Base-by-base conservation (phyloP, 2,113 vertebrate genomes). In the Ivindomyrus marchei region DNA sequence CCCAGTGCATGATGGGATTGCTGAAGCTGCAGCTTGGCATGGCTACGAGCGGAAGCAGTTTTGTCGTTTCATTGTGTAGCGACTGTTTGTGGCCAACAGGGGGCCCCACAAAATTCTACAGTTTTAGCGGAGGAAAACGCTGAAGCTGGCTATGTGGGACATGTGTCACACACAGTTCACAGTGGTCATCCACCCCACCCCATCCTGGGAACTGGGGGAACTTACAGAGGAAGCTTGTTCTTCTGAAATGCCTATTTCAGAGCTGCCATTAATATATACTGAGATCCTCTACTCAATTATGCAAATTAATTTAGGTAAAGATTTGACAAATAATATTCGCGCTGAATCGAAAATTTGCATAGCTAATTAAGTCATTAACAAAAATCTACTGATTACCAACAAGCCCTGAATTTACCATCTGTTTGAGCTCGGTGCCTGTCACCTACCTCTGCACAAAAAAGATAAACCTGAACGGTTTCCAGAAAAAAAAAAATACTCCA, bases 361-460 rank as follows among this genome's bases (percentile, higher is more conserved):
- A 97, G 96, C 96, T 98, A 98, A 98, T 99, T 98, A 97, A 98
- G 97, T 97, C 97, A 99, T 99, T 99, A 99, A 97, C 96, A 97
- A 97, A 91, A 97, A 98, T 96, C 96, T 97, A 96, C 96, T 97
- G 97, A 98, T 98, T 99, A 97, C 97, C 97, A 99, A 97, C 97
- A 97, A 97, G 97, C 95, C 97, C 96, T 95, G 96, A 97, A 97
- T 97, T 97, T 96, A 93, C 98, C 98, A 98, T 99, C 98, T 99
- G 98, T 97, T 98, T 96, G 96, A 96, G 95, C 95, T 95, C 95
- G 95, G 95, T 96, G 96, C 96, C 97, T 97, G 97, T 97, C 97
- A 97, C 97, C 97, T 97, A 96, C 96, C 96, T 96, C 96, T 95
- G 95, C 93, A 92, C 95, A 95, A 94, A 94, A 95, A 90, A 95